Conservation (phyloP, 1,140 invertebrate genomes). For the Coelopa frigida region DNA sequence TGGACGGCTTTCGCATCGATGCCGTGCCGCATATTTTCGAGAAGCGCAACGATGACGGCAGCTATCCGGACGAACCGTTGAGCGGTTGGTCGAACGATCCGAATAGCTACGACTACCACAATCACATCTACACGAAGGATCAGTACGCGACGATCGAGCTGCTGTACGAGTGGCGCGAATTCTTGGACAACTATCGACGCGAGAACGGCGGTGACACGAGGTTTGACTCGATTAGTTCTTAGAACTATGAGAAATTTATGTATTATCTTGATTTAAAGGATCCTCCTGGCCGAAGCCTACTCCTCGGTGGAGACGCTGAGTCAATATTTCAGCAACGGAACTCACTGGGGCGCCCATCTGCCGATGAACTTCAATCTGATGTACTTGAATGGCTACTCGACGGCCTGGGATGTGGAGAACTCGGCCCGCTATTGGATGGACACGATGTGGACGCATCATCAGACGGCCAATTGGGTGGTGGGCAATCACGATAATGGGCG, state of each 20-base stretch:
- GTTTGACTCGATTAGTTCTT: conserved; percentile 3
- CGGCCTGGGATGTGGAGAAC: conserved; percentile 39
- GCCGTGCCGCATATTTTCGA: conserved; percentile 59
- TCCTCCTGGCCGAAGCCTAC: conserved; percentile 67
- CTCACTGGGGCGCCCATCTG: conserved; percentile 48
- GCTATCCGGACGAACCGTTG: conserved; percentile 48
- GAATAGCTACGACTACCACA: conserved; percentile 45
- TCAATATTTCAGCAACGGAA: conserved; percentile 51
- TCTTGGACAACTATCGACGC: conserved; percentile 47
- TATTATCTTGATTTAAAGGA: conserved; percentile 46
- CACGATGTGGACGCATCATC: conserved; percentile 44
- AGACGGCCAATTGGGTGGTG: conserved; percentile 50
- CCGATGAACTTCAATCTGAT: conserved; percentile 56
- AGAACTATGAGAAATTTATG: not conserved
- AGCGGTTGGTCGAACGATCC: conserved; percentile 33
- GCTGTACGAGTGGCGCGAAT: conserved; percentile 49
- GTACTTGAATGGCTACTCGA: conserved; percentile 38
- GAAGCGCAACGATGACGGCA: conserved; percentile 48
- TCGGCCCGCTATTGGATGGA: conserved; percentile 47
- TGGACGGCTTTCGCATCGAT: conserved; percentile 69
- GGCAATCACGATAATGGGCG: conserved; percentile 58
- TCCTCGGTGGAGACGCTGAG: conserved; percentile 45
- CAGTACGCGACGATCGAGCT: conserved; percentile 48
- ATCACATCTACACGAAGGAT: conserved; percentile 52
- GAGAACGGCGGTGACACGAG: conserved; percentile 30